Evolutionary conservation across 1,140 invertebrate genomes (phyloP), one percentile per base, ranked within the genome.

Genomic region (Augochlora pura): DNA sequence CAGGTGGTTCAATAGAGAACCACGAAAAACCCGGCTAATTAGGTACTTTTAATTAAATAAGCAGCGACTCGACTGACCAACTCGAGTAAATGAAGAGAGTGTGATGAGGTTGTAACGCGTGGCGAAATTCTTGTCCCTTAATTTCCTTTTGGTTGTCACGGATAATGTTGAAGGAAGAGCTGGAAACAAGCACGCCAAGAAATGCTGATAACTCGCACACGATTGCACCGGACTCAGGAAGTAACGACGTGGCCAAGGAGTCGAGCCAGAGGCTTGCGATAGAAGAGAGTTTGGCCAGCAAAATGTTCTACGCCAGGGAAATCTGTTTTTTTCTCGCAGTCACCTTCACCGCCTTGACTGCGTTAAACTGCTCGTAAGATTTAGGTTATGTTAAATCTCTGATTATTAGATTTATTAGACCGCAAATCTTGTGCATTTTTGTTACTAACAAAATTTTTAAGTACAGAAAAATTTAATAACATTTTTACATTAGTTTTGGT

Each of bases 281-380:
- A 81, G 88, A 89, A 59, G 87, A 90, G 46, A 87, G 85, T 83
- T 27, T 89, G 46, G 75, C 82, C 16, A 87, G 73, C 59, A 94
- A 92, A 74, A 93, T 94, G 93, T 91, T 92, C n/a, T 91, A 91
- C 77, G 91, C 87, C 52, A 89, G 89, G 77, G 91, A 93, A 85
- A 79, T 93, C 63, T 93, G 90, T 80, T 93, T 94, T 67, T 87
- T 93, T 66, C 81, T 93, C 21, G 92, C 89, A 8, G 81, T 94
- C 16, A 88, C 88, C 21, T 91, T 94, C 63, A 93, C 93, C 18
- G 89, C 91, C 7, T 88, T 94, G 77, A 93, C 93, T 38, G 92
- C 93, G 16, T 73, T 94, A 4, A 93, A 94, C 49, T 93, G 89
- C 72, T 88, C 91, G 94, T 94, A 88, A 92, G 92, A 91, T 86